These are phyloP conservation scores for Megastigmus dorsalis DNA, from an alignment of 2,888 invertebrate genomes.

Conservation along the genomic window DNA sequence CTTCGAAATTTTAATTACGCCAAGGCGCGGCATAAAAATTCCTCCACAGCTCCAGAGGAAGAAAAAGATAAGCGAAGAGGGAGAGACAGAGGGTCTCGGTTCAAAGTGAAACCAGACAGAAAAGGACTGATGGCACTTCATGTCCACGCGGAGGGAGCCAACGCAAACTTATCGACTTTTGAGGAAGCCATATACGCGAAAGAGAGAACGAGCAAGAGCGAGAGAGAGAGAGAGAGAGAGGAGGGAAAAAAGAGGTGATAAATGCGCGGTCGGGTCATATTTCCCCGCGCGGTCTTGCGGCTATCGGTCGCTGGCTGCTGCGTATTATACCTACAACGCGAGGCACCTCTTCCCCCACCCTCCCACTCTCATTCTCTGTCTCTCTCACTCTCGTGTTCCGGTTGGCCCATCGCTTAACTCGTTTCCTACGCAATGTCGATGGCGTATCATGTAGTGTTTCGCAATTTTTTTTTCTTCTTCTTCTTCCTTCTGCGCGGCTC, in stretches of 20 bases:
- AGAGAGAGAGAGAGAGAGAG: slow-evolving; percentile 11
- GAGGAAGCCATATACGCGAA: neutral
- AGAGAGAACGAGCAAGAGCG: slow-evolving; percentile 5
- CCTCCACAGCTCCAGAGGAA: neutral
- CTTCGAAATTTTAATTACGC: slow-evolving; percentile 10
- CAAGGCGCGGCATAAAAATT: neutral
- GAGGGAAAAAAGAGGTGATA: slow-evolving; percentile 41
- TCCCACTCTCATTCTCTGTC: too few relatives aligned
- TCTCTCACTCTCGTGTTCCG: slow-evolving; percentile 23
- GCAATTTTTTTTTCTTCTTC: slow-evolving; percentile 56
- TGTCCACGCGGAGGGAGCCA: neutral
- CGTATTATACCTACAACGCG: neutral
- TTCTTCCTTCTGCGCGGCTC: too few relatives aligned
- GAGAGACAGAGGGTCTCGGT: neutral
- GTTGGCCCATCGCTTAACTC: slow-evolving; percentile 49
- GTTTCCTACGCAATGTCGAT: slow-evolving; percentile 66
- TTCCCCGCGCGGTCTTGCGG: slow-evolving; percentile 13
- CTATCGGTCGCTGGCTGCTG: slow-evolving; percentile 20
- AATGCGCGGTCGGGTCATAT: slow-evolving; percentile 38
- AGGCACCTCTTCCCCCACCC: too few relatives aligned
- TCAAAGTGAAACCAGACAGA: slow-evolving; percentile 5
- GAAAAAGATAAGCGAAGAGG: neutral
- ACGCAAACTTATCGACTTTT: slow-evolving; percentile 32
- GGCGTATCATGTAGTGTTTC: slow-evolving; percentile 68
- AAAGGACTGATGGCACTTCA: neutral